Evolutionary conservation across 2,888 invertebrate genomes (phyloP).

Genomic region (Mythimna albipuncta): DNA sequence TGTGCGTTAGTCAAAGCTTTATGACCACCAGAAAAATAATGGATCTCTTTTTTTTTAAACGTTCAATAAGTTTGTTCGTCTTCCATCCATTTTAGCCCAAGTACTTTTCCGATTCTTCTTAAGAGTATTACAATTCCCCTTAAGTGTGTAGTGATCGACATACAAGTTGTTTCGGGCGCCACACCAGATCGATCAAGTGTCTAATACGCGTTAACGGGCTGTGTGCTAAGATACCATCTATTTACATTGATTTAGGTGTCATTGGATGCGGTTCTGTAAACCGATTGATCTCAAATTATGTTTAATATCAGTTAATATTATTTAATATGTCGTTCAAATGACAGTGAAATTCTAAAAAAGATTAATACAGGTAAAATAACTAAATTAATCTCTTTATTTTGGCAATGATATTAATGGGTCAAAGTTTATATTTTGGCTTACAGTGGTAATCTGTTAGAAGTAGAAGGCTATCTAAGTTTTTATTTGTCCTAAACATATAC

Average conservation of each 20-base stretch:
- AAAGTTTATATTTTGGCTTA: too few relatives aligned
- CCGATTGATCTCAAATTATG: background rate
- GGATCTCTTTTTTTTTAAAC: background rate
- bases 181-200: constrained; percentile 82
- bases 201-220: constrained; percentile 87
- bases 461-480: too few relatives aligned
- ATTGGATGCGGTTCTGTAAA: constrained; percentile 62
- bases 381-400: too few relatives aligned
- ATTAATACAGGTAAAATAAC: too few relatives aligned
- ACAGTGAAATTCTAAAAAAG: too few relatives aligned
- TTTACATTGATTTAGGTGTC: constrained; percentile 15
- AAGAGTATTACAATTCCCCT: constrained; percentile 65
- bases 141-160: constrained; percentile 74
- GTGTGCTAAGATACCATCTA: constrained; percentile 81
- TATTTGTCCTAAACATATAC: too few relatives aligned
- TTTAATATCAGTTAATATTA: too few relatives aligned
- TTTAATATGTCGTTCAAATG: background rate
- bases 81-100: constrained; percentile 7
- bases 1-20: too few relatives aligned
- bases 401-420: too few relatives aligned
- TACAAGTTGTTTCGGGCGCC: constrained; percentile 76
- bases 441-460: too few relatives aligned
- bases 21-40: background rate
- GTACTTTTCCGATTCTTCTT: background rate
- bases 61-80: background rate